Evolutionary conservation across 2,888 invertebrate species (phyloP).

Genomic region (Phaonia tiefii): DNA sequence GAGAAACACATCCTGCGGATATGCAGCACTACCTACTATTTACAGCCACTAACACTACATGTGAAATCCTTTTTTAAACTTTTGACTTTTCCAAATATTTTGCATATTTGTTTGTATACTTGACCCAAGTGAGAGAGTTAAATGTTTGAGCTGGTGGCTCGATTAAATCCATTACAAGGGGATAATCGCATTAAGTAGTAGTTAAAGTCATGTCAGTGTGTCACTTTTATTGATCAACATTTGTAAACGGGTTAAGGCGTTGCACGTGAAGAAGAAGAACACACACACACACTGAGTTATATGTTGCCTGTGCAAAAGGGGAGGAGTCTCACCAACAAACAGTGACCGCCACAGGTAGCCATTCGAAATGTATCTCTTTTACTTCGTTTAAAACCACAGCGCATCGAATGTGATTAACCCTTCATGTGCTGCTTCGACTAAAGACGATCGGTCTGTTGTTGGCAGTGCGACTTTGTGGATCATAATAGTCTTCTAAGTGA

Average conservation of each 20-base stretch:
- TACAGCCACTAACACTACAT: neutral
- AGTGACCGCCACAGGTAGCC: slow-evolving; percentile 59
- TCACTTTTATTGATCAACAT: slow-evolving; percentile 79
- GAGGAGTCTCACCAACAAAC: slow-evolving; percentile 59
- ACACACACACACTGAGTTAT: no score
- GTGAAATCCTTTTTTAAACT: slow-evolving; percentile 29
- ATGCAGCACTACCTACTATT: no score
- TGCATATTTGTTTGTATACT: slow-evolving; percentile 70
- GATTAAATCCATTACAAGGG: slow-evolving; percentile 76
- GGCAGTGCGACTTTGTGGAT: slow-evolving; percentile 26
- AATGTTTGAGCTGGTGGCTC: slow-evolving; percentile 71
- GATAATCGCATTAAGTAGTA: slow-evolving; percentile 75
- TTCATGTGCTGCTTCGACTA: slow-evolving; percentile 42
- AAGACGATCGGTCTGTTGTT: slow-evolving; percentile 1
- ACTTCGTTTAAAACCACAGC: slow-evolving; percentile 69
- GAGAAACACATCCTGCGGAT: no score
- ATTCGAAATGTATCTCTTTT: slow-evolving; percentile 68
- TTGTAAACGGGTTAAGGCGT: slow-evolving; percentile 76
- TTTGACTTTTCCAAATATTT: slow-evolving; percentile 79
- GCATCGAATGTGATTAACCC: slow-evolving; percentile 74
- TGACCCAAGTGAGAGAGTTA: slow-evolving; percentile 62
- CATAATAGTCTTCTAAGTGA: neutral
- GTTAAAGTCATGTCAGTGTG: slow-evolving; percentile 54
- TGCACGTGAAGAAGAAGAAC: slow-evolving; percentile 35
- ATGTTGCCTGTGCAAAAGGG: slow-evolving; percentile 22